Evolutionary conservation across 2,797 vertebrate genomes (phyloP).

Genomic region (Micrastur ruficollis): DNA sequence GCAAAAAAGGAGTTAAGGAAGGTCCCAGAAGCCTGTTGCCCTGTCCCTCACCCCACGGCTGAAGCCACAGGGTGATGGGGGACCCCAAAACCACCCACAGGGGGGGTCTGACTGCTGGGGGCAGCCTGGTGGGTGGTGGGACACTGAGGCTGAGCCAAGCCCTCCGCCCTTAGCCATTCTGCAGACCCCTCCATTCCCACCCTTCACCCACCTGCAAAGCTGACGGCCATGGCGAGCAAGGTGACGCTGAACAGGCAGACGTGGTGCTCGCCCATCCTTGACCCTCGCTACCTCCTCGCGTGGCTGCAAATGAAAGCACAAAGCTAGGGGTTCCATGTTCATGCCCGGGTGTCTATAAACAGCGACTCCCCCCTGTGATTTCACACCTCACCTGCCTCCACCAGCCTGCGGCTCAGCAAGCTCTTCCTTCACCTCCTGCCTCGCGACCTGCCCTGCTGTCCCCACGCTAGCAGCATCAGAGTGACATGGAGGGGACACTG

Average conservation of each 20-base stretch:
- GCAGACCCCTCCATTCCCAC: too few species aligned
- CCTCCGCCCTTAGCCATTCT: rapidly evolving
- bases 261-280: rapidly evolving
- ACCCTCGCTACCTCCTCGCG: background rate
- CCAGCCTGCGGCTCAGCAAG: background rate
- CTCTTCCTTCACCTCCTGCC: background rate
- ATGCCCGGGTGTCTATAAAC: rapidly evolving
- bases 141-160: background rate
- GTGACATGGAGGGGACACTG: background rate
- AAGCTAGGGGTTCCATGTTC: background rate
- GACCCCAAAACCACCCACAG: background rate
- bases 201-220: background rate
- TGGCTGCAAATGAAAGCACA: rapidly evolving
- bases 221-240: rapidly evolving
- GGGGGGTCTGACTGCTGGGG: background rate
- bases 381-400: background rate
- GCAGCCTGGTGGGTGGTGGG: too few species aligned
- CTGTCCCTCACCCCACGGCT: background rate
- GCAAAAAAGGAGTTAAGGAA: background rate
- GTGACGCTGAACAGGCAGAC: background rate
- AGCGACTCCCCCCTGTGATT: rapidly evolving
- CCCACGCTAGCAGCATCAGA: too few species aligned
- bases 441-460: background rate
- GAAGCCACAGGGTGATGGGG: background rate
- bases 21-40: background rate